Conservation (phyloP, 2,113 vertebrate species). For the Perccottus glenii region DNA sequence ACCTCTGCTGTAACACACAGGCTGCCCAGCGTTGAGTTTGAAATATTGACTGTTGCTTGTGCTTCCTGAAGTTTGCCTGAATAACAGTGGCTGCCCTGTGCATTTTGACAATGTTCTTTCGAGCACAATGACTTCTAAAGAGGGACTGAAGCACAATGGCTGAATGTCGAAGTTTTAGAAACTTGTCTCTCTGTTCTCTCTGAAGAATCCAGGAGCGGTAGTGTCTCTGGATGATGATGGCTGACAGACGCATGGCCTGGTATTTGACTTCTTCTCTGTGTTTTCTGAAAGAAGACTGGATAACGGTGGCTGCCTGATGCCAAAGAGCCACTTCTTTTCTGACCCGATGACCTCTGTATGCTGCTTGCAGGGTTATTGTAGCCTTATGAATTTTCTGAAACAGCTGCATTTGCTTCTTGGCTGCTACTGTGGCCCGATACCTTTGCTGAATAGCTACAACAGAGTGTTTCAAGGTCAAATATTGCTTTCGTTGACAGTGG, state of each 20-base stretch:
- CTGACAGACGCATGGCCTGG: slow-evolving; percentile 73
- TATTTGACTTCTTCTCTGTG: slow-evolving; percentile 69
- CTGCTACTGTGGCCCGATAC: no score
- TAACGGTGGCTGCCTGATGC: slow-evolving; percentile 77
- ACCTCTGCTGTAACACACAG: slow-evolving; percentile 78
- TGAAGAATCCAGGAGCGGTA: slow-evolving; percentile 73
- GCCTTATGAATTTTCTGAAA: no score
- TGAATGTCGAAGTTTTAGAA: slow-evolving; percentile 68
- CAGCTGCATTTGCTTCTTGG: no score
- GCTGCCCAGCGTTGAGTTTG: slow-evolving; percentile 70
- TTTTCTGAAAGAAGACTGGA: slow-evolving; percentile 84
- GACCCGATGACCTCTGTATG: slow-evolving; percentile 75
- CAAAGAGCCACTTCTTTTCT: slow-evolving; percentile 63
- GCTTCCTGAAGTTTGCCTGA: slow-evolving; percentile 80
- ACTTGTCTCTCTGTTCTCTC: slow-evolving; percentile 66
- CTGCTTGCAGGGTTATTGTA: slow-evolving; percentile 85
- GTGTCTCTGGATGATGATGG: slow-evolving; percentile 78
- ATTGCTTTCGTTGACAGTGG: slow-evolving; percentile 62
- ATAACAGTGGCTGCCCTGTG: slow-evolving; percentile 77
- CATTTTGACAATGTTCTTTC: slow-evolving; percentile 45
- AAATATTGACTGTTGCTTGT: slow-evolving; percentile 77
- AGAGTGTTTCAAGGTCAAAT: slow-evolving; percentile 63
- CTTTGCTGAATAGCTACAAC: slow-evolving; percentile 76
- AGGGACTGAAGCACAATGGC: slow-evolving; percentile 73
- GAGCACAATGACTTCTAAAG: slow-evolving; percentile 62